Evolutionary conservation across 2,888 invertebrate species (phyloP).

Genomic region (Leptinotarsa tumamoca): DNA sequence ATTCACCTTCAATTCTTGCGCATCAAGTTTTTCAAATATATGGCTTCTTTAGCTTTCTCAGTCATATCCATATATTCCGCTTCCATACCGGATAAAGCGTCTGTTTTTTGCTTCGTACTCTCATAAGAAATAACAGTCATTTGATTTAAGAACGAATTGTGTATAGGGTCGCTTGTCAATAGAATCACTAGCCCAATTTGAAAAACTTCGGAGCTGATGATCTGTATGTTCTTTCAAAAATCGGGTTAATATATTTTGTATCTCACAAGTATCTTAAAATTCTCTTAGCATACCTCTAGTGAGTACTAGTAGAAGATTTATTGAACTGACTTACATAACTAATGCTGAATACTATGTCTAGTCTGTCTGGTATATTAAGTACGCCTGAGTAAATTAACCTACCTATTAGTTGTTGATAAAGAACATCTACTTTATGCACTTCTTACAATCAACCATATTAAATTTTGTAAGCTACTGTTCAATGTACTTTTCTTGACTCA

Average conservation of each 20-base stretch:
- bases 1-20: background rate
- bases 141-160: no score
- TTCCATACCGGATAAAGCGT: constrained; percentile 50
- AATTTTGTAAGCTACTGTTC: background rate
- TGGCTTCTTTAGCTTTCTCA: constrained; percentile 50
- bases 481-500: background rate
- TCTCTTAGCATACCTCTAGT: background rate
- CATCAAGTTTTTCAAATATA: constrained; percentile 26
- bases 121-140: background rate
- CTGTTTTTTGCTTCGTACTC: background rate
- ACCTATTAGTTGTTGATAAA: background rate
- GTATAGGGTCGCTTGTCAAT: no score
- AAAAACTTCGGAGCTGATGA: background rate
- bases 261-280: no score
- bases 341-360: background rate
- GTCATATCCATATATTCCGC: constrained; percentile 54
- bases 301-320: background rate
- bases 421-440: background rate
- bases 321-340: background rate
- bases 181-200: background rate
- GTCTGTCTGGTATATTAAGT: background rate
- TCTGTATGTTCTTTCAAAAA: background rate
- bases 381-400: background rate
- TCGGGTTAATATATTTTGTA: background rate
- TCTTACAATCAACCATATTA: background rate